Base-by-base conservation (phyloP, 2,888 invertebrate genomes). In the Eupithecia dodoneata region DNA sequence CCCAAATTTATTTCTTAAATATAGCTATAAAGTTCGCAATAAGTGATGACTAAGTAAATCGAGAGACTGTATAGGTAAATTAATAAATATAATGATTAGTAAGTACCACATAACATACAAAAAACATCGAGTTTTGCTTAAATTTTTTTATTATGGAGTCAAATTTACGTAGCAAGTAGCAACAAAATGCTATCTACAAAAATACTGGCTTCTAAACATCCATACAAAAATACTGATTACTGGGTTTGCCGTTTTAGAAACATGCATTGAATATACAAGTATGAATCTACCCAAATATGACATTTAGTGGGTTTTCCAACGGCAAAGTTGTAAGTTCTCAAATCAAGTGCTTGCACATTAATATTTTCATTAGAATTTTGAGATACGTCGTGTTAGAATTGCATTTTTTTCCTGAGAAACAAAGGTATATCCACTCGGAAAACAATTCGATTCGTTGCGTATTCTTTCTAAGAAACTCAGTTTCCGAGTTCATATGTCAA, bases 41-140 rank as follows among this genome's bases (percentile, higher is more conserved):
- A 63, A 63, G 1, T 63, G 18, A 59, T 18, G 9, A 18, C 18
- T 12, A 18, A 5, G 42, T 63, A 42, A 71, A 71, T 52, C 72
- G 65, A 72, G 66, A 79, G 55, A 80, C 79, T 69, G 69, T 69
- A 80, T 65, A 74, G 72, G 75, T 73, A 73, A 76, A 63, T 18
- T 7, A 69, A 49, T 45, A 59, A 67, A 42, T n/a, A 77, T 42
- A 70, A 79, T 77, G 71, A 66, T 79, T 76, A 75, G 41, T n/a
- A 18, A 75, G 42, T 41, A 42, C 4, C 45, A 69, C 42, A 59
- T 67, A 73, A 78, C 78, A 81, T 74, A 66, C 71, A 73, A 78
- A 76, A 30, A 80, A 79, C 79, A 80, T 80, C 74, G 71, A 81
- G 81, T 78, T 80, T 80, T 80, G 81, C 80, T 82, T 78, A 47